A percentile compares a stretch with the other conserved stretches of the same genome.
Evolutionary conservation across 2,888 invertebrate species (phyloP).

Genomic region (Chymomyza fuscimana): DNA sequence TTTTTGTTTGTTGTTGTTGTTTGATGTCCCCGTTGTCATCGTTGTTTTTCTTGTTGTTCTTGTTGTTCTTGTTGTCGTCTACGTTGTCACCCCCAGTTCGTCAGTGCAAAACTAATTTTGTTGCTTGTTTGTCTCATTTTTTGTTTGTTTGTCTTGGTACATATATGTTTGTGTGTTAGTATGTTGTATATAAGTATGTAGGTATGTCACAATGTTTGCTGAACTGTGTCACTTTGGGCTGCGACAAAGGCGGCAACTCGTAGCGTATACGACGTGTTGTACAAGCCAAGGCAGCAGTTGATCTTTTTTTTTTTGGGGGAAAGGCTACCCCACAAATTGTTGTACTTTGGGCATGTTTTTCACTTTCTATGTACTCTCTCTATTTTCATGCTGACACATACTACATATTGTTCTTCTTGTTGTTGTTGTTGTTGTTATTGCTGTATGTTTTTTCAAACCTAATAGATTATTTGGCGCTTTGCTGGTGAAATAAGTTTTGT

Average conservation of each 20-base stretch:
- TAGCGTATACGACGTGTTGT: constrained; percentile 48
- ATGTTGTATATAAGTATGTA: background rate
- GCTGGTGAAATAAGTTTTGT: constrained; percentile 37
- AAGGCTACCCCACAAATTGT: constrained; percentile 45
- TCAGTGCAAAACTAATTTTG: constrained; percentile 40
- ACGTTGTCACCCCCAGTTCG: constrained; percentile 2
- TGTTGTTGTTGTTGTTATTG: constrained; percentile 9
- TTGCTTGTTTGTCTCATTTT: constrained; percentile 30
- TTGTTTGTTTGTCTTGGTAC: background rate
- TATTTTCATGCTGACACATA: constrained; percentile 53
- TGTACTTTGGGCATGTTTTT: constrained; percentile 51
- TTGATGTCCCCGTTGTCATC: background rate
- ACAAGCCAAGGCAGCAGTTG: constrained; percentile 36
- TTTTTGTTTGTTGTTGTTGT: constrained; percentile 23
- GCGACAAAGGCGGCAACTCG: constrained; percentile 14
- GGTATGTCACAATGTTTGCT: background rate
- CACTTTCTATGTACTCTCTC: constrained; percentile 26
- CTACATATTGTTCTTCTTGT: constrained; percentile 8
- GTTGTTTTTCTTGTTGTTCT: background rate
- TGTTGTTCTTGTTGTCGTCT: background rate
- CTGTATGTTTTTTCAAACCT: constrained; percentile 37
- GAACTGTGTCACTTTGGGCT: background rate
- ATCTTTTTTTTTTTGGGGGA: constrained; percentile 24
- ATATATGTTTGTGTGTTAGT: background rate
- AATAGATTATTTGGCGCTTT: constrained; percentile 55